These are phyloP conservation scores for Anticlea derivata DNA, from an alignment of 2,888 invertebrate genomes.

Conservation along the genomic window DNA sequence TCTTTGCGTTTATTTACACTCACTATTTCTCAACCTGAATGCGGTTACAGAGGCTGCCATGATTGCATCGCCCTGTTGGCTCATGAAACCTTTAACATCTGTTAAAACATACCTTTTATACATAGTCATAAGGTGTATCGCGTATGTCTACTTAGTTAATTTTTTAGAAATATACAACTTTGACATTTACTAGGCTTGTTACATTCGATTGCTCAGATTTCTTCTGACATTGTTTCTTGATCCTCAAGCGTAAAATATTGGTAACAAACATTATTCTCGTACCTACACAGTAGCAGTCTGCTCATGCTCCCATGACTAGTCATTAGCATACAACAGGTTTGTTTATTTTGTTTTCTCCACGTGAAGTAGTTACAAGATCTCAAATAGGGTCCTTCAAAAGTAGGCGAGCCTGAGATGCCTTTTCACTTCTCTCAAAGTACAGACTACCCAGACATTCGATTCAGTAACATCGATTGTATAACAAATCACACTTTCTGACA, in stretches of 20 bases:
- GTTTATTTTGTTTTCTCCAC: conserved; percentile 36
- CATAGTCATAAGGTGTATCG: conserved; percentile 25
- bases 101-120: conserved; percentile 33
- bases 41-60: conserved; percentile 41
- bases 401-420: conserved; percentile 37
- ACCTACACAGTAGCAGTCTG: conserved; percentile 2
- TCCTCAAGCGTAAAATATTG: background rate
- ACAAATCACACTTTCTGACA: conserved; percentile 38
- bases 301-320: conserved; percentile 14
- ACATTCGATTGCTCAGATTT: background rate
- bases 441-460: conserved; percentile 20
- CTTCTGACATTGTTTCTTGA: conserved; percentile 6
- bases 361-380: conserved; percentile 25
- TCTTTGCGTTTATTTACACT: conserved; percentile 46
- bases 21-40: conserved; percentile 47
- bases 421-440: conserved; percentile 37
- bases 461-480: conserved; percentile 44
- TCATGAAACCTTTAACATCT: conserved; percentile 36
- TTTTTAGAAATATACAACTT: conserved; percentile 13
- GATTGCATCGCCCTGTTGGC: conserved; percentile 42
- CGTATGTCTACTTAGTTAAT: conserved; percentile 6
- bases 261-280: background rate
- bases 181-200: conserved; percentile 22
- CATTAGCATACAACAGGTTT: conserved; percentile 20
- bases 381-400: conserved; percentile 33